phyloP scores from a whole-genome alignment of 2,888 invertebrate species.

The Eulithis testata region DNA sequence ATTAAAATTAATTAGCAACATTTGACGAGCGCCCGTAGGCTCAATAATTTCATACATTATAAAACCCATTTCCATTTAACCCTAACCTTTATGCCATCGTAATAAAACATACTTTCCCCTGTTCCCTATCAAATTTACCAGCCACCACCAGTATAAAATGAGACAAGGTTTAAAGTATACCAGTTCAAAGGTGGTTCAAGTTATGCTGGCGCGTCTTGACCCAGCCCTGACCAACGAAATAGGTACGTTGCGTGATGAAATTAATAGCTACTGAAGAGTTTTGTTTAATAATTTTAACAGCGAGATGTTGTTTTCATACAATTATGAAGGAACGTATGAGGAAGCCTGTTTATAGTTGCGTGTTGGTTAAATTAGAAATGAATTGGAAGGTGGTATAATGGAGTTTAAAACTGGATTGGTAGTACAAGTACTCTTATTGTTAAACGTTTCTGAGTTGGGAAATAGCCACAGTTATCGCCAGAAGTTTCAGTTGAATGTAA shows the following conservation, averaged over 20 bases:
- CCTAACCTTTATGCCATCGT: constrained; percentile 36
- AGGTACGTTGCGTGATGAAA: constrained; percentile 67
- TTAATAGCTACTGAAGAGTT: constrained; percentile 51
- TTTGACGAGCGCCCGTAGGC: constrained; percentile 33
- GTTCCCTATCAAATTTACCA: constrained; percentile 41
- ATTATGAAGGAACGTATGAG: constrained; percentile 49
- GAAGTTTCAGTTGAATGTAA: too few relatives aligned
- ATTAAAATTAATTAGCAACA: constrained; percentile 42
- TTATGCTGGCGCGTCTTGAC: constrained; percentile 54
- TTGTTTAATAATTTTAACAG: constrained; percentile 38
- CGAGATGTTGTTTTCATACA: constrained; percentile 52
- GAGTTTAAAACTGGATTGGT: constrained; percentile 23
- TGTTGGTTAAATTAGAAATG: constrained; percentile 39
- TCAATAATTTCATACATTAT: constrained; percentile 39
- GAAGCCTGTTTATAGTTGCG: constrained; percentile 40
- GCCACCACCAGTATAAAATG: constrained; percentile 42
- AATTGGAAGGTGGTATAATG: constrained; percentile 37
- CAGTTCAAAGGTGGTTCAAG: constrained; percentile 34
- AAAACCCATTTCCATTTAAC: constrained; percentile 30
- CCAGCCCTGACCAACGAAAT: constrained; percentile 70
- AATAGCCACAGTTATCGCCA: too few relatives aligned
- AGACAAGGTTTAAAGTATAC: constrained; percentile 30
- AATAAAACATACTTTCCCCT: constrained; percentile 53
- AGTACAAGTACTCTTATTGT: constrained; percentile 2
- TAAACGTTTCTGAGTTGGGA: background rate